Base-by-base conservation (phyloP, 2,888 invertebrate species). In the Scaptomyza caliginosa region DNA sequence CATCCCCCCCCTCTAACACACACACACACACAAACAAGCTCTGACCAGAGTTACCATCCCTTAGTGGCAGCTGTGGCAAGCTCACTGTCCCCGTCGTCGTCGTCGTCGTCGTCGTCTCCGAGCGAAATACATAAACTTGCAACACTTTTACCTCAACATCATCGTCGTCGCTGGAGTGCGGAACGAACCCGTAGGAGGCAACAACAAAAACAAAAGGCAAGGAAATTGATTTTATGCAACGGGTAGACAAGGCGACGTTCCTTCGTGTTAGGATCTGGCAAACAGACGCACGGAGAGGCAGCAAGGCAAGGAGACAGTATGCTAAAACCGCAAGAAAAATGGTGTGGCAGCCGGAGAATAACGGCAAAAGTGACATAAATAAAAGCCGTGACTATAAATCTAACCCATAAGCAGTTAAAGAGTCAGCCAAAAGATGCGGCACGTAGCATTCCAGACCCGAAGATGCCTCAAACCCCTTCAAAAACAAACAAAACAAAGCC, bases 211-310 rank as follows among this genome's bases (percentile, higher is more conserved):
- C 40, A 68, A 62, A 32, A 49, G 63, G 34, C 62, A 58, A 38
- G 55, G 78, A 86, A 82, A 82, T 86, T 82, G 87, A 86, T 82
- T 82, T 86, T 86, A 84, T 84, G 82, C 84, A 84, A 63, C 70
- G 65, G 34, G 36, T 60, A 59, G 52, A 40, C 24, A 45, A 10
- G 32, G 13, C 26, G 34, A n/a, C 42, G 19, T 30, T 42, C 60
- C 11, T 40, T 42, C 60, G 13, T 46, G 60, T 39, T 39, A 32
- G 59, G 45, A 46, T 13, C 40, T 16, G 24, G 8, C 17, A 16
- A 8, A 23, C 19, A 4, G 32, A n/a, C 21, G n/a, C n/a, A 39
- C 2, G 4, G 48, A 48, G 13, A 34, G 24, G 1, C 5, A 26
- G n/a, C n/a, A n/a, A n/a, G 16, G 13, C 28, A 21, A 5, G 30